Evolutionary conservation across 2,888 invertebrate genomes (phyloP).

Genomic region (Labia minor): DNA sequence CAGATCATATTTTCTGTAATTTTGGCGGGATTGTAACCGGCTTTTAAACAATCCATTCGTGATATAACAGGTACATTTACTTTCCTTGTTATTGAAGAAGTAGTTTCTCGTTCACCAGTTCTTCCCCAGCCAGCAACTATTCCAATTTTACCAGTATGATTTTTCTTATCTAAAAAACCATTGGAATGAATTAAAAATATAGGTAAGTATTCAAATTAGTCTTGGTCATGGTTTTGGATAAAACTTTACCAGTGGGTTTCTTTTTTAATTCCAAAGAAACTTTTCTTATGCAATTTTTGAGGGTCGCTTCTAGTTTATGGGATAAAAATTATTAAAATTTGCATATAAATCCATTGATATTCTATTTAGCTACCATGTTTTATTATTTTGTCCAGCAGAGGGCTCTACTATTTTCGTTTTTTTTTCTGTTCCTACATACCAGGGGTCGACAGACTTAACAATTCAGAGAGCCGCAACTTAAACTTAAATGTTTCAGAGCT

Average conservation of each 20-base stretch:
- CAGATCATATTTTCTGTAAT: constrained; percentile 69
- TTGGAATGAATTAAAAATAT: no score
- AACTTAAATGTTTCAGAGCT: no score
- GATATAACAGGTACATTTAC: constrained; percentile 63
- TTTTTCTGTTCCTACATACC: no score
- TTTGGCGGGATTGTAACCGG: constrained; percentile 56
- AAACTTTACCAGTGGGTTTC: no score
- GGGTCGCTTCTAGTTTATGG: no score
- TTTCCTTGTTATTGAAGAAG: constrained; percentile 56
- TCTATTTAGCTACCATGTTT: no score
- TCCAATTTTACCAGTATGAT: constrained; percentile 48
- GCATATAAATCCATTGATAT: no score
- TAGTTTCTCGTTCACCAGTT: constrained; percentile 52
- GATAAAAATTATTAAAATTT: constrained; percentile 4
- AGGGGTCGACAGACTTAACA: no score
- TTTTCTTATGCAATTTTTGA: background rate
- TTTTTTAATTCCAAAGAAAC: constrained; percentile 13
- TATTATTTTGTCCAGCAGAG: no score
- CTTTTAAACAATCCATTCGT: constrained; percentile 54
- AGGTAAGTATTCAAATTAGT: constrained; percentile 7
- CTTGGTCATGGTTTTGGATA: no score
- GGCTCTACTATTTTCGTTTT: no score
- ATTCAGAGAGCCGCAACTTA: no score
- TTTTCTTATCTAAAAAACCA: constrained; percentile 29
- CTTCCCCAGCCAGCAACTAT: constrained; percentile 67